Percentiles rank a stretch among this genome's conserved stretches.
These are phyloP conservation scores for Pterocles burchelli DNA, from an alignment of 2,113 vertebrate genomes.

Conservation along the genomic window DNA sequence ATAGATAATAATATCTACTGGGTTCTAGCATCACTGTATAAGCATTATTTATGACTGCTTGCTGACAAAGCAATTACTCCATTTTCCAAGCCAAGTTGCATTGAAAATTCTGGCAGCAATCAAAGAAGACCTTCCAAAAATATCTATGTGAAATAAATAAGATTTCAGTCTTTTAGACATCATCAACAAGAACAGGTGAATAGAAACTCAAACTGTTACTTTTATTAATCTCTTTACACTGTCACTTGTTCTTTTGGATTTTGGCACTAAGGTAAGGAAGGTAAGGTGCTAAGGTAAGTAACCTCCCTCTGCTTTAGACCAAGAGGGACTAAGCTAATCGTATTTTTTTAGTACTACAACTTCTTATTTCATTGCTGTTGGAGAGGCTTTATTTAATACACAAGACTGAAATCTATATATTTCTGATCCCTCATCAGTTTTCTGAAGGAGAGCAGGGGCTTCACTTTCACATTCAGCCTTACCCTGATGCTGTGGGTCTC, in stretches of 20 bases:
- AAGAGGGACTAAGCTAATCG: background rate
- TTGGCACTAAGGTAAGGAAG: background rate
- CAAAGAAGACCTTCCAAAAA: slow-evolving; percentile 6
- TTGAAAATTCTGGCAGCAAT: background rate
- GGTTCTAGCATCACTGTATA: background rate
- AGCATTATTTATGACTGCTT: slow-evolving; percentile 7
- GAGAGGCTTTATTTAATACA: background rate
- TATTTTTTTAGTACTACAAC: background rate
- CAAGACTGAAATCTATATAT: background rate
- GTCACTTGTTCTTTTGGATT: background rate
- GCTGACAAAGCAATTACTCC: background rate
- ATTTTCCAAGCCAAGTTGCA: slow-evolving; percentile 7
- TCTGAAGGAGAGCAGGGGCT: background rate
- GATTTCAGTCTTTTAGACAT: background rate
- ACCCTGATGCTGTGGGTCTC: background rate
- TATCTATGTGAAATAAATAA: background rate
- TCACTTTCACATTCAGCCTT: background rate
- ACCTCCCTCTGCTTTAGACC: background rate
- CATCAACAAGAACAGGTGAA: background rate
- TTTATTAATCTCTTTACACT: background rate
- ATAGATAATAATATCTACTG: background rate
- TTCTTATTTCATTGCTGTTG: background rate
- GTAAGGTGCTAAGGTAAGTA: background rate
- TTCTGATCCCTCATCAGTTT: background rate
- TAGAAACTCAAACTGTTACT: background rate